Conservation (phyloP, 2,113 vertebrate genomes). For the Peromyscus polionotus region DNA sequence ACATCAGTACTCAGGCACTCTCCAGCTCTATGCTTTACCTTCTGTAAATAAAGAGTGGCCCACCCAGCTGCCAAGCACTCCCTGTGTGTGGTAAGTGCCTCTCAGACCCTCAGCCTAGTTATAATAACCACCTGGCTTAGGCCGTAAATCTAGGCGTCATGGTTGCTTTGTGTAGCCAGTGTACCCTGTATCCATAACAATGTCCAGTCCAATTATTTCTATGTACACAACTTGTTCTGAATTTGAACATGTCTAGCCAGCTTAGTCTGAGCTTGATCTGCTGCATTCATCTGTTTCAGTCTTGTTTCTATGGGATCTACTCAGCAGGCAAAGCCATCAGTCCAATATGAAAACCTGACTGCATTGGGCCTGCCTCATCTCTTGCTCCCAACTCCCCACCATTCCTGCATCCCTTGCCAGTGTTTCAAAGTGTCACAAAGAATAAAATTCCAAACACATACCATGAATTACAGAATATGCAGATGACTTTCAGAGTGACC, state of each 20-base stretch:
- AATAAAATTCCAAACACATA: conserved; percentile 28
- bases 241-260: neutral
- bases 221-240: neutral
- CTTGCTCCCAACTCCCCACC: neutral
- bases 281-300: too few relatives aligned
- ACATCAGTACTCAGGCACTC: neutral
- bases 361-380: neutral
- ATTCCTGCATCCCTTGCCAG: neutral
- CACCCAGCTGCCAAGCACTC: neutral
- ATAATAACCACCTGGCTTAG: neutral
- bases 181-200: too few relatives aligned
- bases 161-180: neutral
- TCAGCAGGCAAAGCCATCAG: neutral
- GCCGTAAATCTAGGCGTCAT: neutral
- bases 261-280: neutral
- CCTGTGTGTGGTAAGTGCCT: accelerated
- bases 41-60: neutral
- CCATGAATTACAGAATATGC: neutral
- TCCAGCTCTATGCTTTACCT: neutral
- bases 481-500: neutral
- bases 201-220: neutral
- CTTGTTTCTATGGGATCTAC: neutral
- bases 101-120: neutral
- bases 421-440: neutral
- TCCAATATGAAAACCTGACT: neutral